phyloP scores from a whole-genome alignment of 2,888 invertebrate species.

The Frankliniella fusca region DNA sequence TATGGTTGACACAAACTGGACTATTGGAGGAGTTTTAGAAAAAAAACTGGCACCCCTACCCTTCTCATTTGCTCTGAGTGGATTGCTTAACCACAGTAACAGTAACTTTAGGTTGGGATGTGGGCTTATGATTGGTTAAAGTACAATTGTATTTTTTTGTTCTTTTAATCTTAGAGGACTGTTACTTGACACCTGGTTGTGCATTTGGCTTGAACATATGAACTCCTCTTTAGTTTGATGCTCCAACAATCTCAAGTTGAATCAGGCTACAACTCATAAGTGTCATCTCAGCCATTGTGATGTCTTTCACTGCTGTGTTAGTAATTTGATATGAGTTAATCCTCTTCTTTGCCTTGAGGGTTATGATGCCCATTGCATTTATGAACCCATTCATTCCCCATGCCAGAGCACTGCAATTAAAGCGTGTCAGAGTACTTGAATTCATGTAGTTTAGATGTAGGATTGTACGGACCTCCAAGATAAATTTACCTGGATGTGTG shows the following conservation, averaged over 20 bases:
- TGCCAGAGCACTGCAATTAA: neutral
- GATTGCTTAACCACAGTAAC: slow-evolving; percentile 87
- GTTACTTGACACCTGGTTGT: neutral
- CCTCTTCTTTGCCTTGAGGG: neutral
- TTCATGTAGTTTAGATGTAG: no score
- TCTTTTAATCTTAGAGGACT: slow-evolving; percentile 6
- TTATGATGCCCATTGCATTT: neutral
- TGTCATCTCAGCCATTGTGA: no score
- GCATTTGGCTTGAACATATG: neutral
- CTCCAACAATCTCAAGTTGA: no score
- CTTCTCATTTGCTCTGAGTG: slow-evolving; percentile 88
- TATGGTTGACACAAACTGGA: slow-evolving; percentile 89
- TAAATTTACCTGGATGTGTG: no score
- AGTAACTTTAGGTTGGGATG: slow-evolving; percentile 90
- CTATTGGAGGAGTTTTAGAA: slow-evolving; percentile 87
- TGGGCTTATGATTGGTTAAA: slow-evolving; percentile 88
- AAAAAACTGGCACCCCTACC: slow-evolving; percentile 90
- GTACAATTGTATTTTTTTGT: neutral
- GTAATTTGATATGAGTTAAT: neutral
- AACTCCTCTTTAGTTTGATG: neutral
- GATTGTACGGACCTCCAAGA: no score
- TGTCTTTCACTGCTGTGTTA: neutral
- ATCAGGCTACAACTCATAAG: no score
- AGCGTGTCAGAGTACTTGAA: no score
- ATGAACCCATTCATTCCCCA: slow-evolving; percentile 11